phyloP scores from a whole-genome alignment of 2,113 vertebrate species.

The Neodontobutis hainanensis region DNA sequence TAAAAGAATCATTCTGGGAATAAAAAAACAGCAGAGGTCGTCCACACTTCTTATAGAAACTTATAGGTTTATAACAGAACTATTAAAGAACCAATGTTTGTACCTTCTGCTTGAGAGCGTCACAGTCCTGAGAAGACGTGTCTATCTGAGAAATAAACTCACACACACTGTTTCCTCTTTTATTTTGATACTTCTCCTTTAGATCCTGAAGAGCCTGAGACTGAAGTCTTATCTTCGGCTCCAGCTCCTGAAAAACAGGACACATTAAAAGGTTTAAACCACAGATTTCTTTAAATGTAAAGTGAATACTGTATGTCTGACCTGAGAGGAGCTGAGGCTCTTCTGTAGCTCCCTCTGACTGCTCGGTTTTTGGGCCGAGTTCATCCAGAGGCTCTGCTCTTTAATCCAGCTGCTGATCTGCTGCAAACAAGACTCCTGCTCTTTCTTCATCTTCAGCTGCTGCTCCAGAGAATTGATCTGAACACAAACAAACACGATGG shows the following conservation, averaged over 20 bases:
- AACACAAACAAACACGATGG: neutral
- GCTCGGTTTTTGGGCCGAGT: constrained; percentile 71
- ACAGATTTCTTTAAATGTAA: no score
- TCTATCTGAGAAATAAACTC: constrained; percentile 42
- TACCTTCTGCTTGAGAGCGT: constrained; percentile 78
- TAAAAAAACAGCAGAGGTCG: no score
- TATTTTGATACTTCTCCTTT: constrained; percentile 41
- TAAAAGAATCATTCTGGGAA: constrained; percentile 74
- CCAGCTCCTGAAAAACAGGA: constrained; percentile 74
- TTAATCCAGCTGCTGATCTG: constrained; percentile 81
- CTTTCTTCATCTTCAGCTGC: constrained; percentile 75
- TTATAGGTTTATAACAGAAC: no score
- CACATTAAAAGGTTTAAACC: neutral
- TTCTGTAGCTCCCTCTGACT: constrained; percentile 75
- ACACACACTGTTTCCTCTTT: constrained; percentile 1
- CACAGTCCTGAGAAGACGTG: constrained; percentile 62
- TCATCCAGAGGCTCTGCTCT: constrained; percentile 77
- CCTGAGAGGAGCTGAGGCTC: constrained; percentile 80
- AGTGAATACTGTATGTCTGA: constrained; percentile 51
- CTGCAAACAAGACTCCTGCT: constrained; percentile 80
- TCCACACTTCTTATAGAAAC: no score
- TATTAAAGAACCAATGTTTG: no score
- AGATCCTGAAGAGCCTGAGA: constrained; percentile 78
- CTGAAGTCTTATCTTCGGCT: constrained; percentile 78
- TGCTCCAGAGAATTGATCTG: constrained; percentile 84